Evolutionary conservation across 2,888 invertebrate genomes (phyloP).

Genomic region (Tinea semifulvella): DNA sequence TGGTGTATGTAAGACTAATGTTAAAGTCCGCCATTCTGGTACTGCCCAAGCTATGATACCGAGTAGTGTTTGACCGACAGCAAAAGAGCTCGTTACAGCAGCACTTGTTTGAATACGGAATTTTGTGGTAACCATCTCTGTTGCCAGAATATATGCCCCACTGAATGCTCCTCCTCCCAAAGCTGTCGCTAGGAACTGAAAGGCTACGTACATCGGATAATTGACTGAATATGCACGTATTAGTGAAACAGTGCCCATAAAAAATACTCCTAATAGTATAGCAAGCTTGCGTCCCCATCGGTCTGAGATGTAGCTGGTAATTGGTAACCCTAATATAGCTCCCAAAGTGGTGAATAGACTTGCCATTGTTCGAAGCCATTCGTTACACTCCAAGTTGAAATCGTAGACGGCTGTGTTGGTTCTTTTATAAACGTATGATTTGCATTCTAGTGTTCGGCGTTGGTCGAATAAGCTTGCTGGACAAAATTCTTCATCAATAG

Average conservation of each 20-base stretch:
- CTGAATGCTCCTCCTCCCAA: slow-evolving; percentile 1
- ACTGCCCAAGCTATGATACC: slow-evolving; percentile 6
- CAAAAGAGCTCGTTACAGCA: neutral
- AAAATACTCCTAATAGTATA: neutral
- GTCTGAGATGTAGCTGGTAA: slow-evolving; percentile 6
- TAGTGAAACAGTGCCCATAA: neutral
- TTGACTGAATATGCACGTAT: slow-evolving; percentile 5
- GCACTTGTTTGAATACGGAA: slow-evolving; percentile 1
- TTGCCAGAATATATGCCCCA: slow-evolving; percentile 1
- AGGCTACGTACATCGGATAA: slow-evolving; percentile 7
- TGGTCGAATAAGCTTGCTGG: neutral
- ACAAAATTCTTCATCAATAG: neutral
- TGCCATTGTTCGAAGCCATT: slow-evolving; percentile 6
- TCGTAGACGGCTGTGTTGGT: slow-evolving; percentile 6
- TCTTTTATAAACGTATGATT: neutral
- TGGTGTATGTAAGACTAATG: slow-evolving; percentile 5
- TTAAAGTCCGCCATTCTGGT: neutral
- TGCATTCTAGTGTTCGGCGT: neutral
- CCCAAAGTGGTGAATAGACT: slow-evolving; percentile 1
- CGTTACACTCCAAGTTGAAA: slow-evolving; percentile 1
- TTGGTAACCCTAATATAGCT: neutral
- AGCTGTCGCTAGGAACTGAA: slow-evolving; percentile 1
- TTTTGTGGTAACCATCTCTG: neutral
- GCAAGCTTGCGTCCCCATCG: slow-evolving; percentile 6
- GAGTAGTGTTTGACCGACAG: neutral